These are phyloP conservation scores for Drosophila conformis DNA, from an alignment of 2,888 invertebrate species.

Conservation along the genomic window DNA sequence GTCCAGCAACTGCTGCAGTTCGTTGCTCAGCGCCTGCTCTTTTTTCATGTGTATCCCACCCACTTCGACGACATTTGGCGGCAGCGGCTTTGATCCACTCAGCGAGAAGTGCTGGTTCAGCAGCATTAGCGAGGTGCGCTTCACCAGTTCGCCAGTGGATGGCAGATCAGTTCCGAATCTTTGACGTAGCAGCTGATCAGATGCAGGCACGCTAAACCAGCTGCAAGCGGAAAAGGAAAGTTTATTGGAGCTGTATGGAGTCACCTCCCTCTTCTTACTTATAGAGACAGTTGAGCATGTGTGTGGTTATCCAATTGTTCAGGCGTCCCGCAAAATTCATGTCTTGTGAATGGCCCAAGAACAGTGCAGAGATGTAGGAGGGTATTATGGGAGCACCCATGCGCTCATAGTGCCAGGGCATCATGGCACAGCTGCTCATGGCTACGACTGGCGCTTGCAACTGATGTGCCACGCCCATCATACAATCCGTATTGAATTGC, in stretches of 20 bases:
- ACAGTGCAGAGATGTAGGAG: constrained; percentile 86
- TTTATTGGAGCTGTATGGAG: not conserved
- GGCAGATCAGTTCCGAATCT: constrained; percentile 83
- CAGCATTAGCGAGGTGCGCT: constrained; percentile 83
- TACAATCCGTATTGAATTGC: constrained; percentile 90
- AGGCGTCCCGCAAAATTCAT: constrained; percentile 85
- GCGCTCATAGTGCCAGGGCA: constrained; percentile 88
- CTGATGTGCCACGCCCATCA: constrained; percentile 88
- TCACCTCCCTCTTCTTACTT: constrained; percentile 37
- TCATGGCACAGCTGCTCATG: constrained; percentile 86
- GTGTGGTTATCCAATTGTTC: constrained; percentile 84
- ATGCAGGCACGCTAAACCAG: constrained; percentile 35
- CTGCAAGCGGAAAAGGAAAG: constrained; percentile 7
- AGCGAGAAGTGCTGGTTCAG: constrained; percentile 86
- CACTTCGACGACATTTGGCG: constrained; percentile 86
- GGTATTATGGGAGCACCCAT: constrained; percentile 87
- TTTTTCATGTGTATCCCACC: constrained; percentile 86
- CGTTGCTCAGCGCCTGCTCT: constrained; percentile 82
- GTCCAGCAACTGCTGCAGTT: constrained; percentile 87
- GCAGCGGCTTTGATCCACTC: constrained; percentile 85
- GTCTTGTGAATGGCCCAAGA: constrained; percentile 85
- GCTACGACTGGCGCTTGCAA: constrained; percentile 87
- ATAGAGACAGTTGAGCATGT: constrained; percentile 76
- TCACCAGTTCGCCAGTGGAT: constrained; percentile 85
- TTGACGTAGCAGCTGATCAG: constrained; percentile 64